Evolutionary conservation across 1,140 invertebrate species (phyloP).

Genomic region (Drosophila novamexicana): DNA sequence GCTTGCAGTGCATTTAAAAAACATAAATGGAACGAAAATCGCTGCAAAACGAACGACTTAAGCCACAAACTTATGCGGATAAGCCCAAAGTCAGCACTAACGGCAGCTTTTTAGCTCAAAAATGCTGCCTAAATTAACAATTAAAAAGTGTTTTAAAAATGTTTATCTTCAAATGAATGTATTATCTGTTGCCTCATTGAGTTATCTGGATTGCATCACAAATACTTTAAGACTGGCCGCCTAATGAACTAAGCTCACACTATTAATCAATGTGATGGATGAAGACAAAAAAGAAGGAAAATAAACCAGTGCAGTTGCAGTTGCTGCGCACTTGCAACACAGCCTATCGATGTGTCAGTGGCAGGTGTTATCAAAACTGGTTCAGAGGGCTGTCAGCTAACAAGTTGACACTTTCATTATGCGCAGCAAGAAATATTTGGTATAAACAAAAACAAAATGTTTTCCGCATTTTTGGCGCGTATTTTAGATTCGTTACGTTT

Average conservation of each 20-base stretch:
- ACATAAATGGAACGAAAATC: neutral
- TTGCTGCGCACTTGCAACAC: conserved; percentile 27
- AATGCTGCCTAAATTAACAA: neutral
- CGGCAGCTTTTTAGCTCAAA: neutral
- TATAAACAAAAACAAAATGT: conserved; percentile 11
- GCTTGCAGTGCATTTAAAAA: neutral
- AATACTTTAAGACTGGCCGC: conserved; percentile 15
- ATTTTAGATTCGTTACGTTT: conserved; percentile 65
- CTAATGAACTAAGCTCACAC: conserved; percentile 26
- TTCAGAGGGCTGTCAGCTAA: conserved; percentile 31
- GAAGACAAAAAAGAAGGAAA: neutral
- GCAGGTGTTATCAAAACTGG: conserved; percentile 46
- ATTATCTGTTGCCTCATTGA: conserved; percentile 14
- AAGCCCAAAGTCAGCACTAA: neutral
- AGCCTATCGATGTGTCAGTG: neutral
- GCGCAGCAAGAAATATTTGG: neutral
- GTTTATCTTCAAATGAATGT: neutral
- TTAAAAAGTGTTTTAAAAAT: neutral
- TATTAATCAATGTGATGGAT: conserved; percentile 41
- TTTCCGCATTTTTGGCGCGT: conserved; percentile 72
- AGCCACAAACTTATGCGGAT: conserved; percentile 25
- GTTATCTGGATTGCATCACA: conserved; percentile 31
- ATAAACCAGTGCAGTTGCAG: conserved; percentile 1
- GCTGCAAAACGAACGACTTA: neutral
- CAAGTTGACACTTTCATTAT: conserved; percentile 47